phyloP scores from a whole-genome alignment of 2,113 vertebrate species.

The Alosa alosa region DNA sequence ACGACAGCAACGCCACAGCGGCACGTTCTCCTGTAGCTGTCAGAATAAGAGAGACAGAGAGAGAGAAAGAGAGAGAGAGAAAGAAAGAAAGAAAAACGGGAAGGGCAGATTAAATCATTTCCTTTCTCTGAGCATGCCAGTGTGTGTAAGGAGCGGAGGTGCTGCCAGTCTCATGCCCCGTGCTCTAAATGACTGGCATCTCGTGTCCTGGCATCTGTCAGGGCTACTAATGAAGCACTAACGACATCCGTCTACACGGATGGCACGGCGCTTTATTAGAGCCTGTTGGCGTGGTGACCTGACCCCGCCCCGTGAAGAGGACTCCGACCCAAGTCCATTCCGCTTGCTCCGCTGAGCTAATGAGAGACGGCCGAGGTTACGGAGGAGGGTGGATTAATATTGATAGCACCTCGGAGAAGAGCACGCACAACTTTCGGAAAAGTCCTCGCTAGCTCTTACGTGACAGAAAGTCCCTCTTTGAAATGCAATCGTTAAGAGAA shows the following conservation, averaged over 20 bases:
- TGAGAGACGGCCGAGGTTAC: conserved; percentile 23
- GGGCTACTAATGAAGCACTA: conserved; percentile 13
- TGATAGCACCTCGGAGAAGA: conserved; percentile 11
- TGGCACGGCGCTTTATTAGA: conserved; percentile 27
- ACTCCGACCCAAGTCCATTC: conserved; percentile 15
- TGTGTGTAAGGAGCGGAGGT: neutral
- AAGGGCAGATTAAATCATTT: neutral
- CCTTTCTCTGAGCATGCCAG: neutral
- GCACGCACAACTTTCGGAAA: neutral
- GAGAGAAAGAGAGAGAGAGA: neutral
- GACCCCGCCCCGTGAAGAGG: neutral
- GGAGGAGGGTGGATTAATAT: conserved; percentile 32
- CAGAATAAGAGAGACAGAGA: neutral
- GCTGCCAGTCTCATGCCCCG: neutral
- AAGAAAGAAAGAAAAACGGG: neutral
- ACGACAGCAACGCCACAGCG: neutral
- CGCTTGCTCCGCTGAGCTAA: conserved; percentile 11
- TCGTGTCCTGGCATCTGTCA: conserved; percentile 20
- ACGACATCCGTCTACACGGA: neutral
- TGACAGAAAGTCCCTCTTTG: neutral
- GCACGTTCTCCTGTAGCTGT: neutral
- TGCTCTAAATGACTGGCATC: neutral
- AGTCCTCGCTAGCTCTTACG: neutral
- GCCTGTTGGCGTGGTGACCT: conserved; percentile 13
- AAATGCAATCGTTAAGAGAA: neutral